Percentiles rank a stretch among this genome's conserved stretches.
Evolutionary conservation across 2,113 vertebrate species (phyloP).

Genomic region (Thunnus thynnus): DNA sequence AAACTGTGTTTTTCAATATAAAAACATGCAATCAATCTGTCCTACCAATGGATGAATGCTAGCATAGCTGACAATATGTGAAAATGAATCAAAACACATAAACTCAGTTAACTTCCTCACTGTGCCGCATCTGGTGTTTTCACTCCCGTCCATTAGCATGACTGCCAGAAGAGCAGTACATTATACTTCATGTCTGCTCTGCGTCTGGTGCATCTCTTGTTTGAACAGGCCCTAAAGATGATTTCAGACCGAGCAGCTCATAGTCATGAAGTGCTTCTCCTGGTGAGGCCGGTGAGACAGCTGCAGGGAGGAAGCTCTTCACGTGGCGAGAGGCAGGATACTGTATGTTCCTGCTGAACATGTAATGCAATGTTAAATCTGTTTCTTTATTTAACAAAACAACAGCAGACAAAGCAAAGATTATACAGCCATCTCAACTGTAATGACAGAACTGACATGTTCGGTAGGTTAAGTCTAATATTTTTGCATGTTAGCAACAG

Average conservation of each 20-base stretch:
- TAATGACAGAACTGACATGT: too few species aligned
- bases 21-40: too few species aligned
- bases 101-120: not conserved
- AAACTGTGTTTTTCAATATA: too few species aligned
- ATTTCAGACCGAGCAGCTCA: not conserved
- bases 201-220: not conserved
- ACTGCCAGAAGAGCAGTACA: slow-evolving; percentile 24
- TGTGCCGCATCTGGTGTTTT: slow-evolving; percentile 24
- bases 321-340: not conserved
- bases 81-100: not conserved
- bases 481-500: too few species aligned
- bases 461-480: too few species aligned
- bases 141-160: not conserved
- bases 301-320: slow-evolving; percentile 12
- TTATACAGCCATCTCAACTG: too few species aligned
- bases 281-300: slow-evolving; percentile 9
- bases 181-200: slow-evolving; percentile 15
- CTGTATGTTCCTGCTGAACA: not conserved
- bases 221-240: slow-evolving; percentile 16
- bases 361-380: too few species aligned
- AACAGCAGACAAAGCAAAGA: too few species aligned
- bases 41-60: not conserved
- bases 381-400: too few species aligned
- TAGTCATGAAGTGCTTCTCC: slow-evolving; percentile 16
- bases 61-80: not conserved